Conservation (phyloP, 2,888 invertebrate species). For the Aphrophora alni region DNA sequence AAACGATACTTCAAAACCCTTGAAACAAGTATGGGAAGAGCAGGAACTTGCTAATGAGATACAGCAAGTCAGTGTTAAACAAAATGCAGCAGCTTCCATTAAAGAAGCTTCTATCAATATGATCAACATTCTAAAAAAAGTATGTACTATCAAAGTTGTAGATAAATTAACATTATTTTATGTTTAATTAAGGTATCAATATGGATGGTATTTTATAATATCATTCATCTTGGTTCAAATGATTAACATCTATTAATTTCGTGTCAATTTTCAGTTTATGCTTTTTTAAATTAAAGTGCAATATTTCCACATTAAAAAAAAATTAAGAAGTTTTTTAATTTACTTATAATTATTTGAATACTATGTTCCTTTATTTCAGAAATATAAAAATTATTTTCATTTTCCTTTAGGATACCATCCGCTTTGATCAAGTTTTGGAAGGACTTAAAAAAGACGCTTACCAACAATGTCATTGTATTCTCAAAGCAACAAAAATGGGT, state of each 20-base stretch:
- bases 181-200: too few species aligned
- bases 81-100: slow-evolving; percentile 21
- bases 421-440: slow-evolving; percentile 67
- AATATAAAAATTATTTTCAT: too few species aligned
- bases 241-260: too few species aligned
- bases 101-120: slow-evolving; percentile 19
- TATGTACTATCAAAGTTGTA: background rate
- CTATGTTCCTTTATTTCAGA: too few species aligned
- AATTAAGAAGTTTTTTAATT: too few species aligned
- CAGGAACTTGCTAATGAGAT: slow-evolving; percentile 28
- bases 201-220: too few species aligned
- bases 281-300: too few species aligned
- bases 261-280: too few species aligned
- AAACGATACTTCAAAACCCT: background rate
- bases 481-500: slow-evolving; percentile 69
- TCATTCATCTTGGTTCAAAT: too few species aligned
- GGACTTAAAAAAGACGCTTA: slow-evolving; percentile 65
- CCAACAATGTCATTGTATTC: slow-evolving; percentile 67
- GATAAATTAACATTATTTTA: too few species aligned
- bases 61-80: slow-evolving; percentile 16
- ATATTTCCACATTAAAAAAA: too few species aligned
- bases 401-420: slow-evolving; percentile 68
- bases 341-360: too few species aligned
- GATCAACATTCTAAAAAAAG: slow-evolving; percentile 20
- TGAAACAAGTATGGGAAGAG: slow-evolving; percentile 6